Conservation (phyloP, 2,113 vertebrate species). For the Amazona guildingii region DNA sequence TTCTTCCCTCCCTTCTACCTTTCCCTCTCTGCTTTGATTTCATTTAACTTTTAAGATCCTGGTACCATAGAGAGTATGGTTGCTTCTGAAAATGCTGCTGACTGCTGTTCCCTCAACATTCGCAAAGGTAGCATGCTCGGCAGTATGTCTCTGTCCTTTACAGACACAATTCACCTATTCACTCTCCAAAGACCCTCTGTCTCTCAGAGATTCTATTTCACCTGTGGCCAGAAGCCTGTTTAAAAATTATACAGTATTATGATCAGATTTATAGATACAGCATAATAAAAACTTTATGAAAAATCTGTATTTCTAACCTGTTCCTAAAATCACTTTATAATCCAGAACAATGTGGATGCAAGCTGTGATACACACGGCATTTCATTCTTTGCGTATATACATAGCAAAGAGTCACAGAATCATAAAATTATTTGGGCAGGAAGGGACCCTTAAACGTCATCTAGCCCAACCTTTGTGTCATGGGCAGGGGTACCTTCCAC, state of each 20-base stretch:
- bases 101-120: neutral
- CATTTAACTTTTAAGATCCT: neutral
- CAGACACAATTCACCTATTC: neutral
- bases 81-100: neutral
- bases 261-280: neutral
- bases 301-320: neutral
- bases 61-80: neutral
- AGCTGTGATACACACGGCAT: neutral
- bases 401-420: neutral
- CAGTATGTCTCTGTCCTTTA: neutral
- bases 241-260: neutral
- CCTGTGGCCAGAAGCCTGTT: neutral
- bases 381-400: neutral
- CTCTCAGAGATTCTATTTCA: neutral
- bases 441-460: neutral
- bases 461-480: fast-evolving
- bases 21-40: neutral
- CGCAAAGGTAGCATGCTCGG: neutral
- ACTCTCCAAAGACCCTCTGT: neutral
- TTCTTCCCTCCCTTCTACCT: neutral
- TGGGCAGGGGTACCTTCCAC: neutral
- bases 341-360: neutral
- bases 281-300: neutral
- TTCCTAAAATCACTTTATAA: neutral
- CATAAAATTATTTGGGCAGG: neutral